phyloP scores from a whole-genome alignment of 2,797 vertebrate species.

The Tragelaphus eurycerus region DNA sequence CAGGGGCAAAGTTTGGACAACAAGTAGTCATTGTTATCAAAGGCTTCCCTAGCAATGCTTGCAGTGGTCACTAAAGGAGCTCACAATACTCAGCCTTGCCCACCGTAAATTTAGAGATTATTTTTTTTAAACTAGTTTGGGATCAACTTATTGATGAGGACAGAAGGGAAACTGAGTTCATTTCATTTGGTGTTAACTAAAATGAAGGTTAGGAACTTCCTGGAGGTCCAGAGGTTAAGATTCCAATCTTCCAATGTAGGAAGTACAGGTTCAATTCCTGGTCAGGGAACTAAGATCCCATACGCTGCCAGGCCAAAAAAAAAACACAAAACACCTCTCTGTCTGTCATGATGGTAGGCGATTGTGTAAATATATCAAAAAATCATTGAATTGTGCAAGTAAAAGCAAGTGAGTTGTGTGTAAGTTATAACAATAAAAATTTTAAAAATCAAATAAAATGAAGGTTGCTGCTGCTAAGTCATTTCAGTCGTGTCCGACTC shows the following conservation, averaged over 20 bases:
- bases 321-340: background rate
- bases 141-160: background rate
- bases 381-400: background rate
- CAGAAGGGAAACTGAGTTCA: background rate
- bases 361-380: background rate
- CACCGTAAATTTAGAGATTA: background rate
- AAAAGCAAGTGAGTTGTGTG: background rate
- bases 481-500: too few relatives aligned
- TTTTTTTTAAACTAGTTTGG: background rate
- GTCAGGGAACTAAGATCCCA: background rate
- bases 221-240: background rate
- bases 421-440: background rate
- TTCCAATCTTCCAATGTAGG: background rate
- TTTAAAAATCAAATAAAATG: background rate
- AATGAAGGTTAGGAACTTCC: background rate
- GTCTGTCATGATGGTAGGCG: background rate
- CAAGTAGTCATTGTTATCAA: background rate
- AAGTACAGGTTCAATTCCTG: background rate
- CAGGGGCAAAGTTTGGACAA: background rate
- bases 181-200: conserved; percentile 7
- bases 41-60: background rate
- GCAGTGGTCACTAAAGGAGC: background rate
- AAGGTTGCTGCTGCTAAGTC: background rate
- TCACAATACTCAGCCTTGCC: background rate
- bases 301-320: background rate